These are phyloP conservation scores for Bambusicola thoracicus DNA, from an alignment of 2,113 vertebrate genomes.

Conservation along the genomic window DNA sequence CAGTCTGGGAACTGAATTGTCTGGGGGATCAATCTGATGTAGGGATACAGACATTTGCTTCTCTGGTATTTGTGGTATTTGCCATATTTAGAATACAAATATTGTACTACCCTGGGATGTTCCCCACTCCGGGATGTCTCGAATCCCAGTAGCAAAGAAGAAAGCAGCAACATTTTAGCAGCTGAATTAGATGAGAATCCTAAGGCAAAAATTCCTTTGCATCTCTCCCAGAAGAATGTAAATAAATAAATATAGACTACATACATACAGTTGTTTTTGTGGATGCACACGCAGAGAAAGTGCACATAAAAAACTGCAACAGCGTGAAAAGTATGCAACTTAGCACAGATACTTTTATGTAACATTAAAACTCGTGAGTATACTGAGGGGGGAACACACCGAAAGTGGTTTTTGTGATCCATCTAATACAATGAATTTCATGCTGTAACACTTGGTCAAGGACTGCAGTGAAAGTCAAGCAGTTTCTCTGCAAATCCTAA, in stretches of 20 bases:
- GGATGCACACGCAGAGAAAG: neutral
- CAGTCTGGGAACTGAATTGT: conserved; percentile 66
- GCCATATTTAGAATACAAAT: conserved; percentile 69
- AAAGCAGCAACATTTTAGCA: neutral
- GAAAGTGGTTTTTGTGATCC: neutral
- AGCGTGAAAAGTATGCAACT: neutral
- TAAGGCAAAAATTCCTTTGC: neutral
- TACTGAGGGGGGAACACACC: neutral
- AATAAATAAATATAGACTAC: conserved; percentile 17
- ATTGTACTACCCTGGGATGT: conserved; percentile 65
- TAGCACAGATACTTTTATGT: neutral
- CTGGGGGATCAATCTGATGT: conserved; percentile 57
- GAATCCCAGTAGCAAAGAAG: conserved; percentile 25
- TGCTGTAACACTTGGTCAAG: neutral
- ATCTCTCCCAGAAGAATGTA: conserved; percentile 20
- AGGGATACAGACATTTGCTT: conserved; percentile 62
- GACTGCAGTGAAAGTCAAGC: neutral
- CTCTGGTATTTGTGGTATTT: conserved; percentile 69
- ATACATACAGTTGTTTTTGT: neutral
- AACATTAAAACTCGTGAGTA: neutral
- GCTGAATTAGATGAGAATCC: conserved; percentile 14
- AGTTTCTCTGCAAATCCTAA: neutral
- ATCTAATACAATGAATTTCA: neutral
- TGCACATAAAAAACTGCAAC: neutral
- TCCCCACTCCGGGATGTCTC: neutral